phyloP scores from a whole-genome alignment of 2,888 invertebrate genomes.

The Harpalus rufipes region DNA sequence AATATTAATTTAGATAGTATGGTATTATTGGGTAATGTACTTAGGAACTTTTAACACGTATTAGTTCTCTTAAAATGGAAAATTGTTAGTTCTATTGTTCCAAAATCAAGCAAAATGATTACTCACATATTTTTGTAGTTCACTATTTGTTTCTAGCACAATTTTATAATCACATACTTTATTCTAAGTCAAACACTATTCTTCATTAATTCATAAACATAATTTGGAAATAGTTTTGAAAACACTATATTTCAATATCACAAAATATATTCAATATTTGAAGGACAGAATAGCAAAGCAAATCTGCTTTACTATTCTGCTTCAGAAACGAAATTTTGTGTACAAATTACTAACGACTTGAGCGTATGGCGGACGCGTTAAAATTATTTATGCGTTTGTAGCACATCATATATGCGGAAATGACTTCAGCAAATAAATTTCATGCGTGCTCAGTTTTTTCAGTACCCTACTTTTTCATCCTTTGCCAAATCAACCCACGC shows the following conservation, averaged over 20 bases:
- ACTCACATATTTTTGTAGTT: no score
- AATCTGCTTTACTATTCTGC: background rate
- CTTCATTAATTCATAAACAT: background rate
- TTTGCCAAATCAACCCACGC: background rate
- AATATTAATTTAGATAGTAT: constrained; percentile 7
- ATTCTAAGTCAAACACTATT: background rate
- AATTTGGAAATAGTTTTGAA: background rate
- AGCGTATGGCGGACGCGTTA: constrained; percentile 17
- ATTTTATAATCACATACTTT: background rate
- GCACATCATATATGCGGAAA: constrained; percentile 29
- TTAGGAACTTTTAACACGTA: background rate
- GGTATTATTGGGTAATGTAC: background rate
- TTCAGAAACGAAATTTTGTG: background rate
- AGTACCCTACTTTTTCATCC: background rate
- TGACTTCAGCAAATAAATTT: constrained; percentile 40
- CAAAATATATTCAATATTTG: background rate
- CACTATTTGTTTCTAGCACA: no score
- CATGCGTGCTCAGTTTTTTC: constrained; percentile 30
- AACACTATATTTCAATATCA: background rate
- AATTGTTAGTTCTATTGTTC: no score
- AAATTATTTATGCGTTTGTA: constrained; percentile 41
- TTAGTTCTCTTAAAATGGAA: background rate
- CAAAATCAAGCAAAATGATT: no score
- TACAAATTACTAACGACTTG: background rate
- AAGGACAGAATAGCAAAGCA: background rate